Conservation (phyloP, 2,797 vertebrate species). For the Ambastaia sidthimunki region DNA sequence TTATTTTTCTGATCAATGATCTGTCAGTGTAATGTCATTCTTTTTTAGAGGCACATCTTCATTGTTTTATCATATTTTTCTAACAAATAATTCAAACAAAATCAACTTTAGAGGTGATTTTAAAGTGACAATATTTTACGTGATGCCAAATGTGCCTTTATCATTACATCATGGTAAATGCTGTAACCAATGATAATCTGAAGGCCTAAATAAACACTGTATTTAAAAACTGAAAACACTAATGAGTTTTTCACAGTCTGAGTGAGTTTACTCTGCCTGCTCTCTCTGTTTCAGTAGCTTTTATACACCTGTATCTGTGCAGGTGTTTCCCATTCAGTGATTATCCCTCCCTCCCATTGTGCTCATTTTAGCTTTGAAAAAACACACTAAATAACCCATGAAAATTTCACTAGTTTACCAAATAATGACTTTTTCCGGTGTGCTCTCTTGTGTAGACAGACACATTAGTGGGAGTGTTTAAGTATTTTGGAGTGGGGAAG, state of each 20-base stretch:
- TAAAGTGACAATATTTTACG: background rate
- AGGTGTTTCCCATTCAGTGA: slow-evolving; percentile 46
- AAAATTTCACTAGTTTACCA: slow-evolving; percentile 29
- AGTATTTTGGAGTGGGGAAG: slow-evolving; percentile 11
- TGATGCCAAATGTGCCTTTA: slow-evolving; percentile 1
- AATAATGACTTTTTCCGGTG: slow-evolving; percentile 9
- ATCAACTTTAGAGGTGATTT: slow-evolving; percentile 5
- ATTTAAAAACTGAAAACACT: slow-evolving; percentile 19
- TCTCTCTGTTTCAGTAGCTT: slow-evolving; percentile 46
- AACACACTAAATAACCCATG: slow-evolving; percentile 17
- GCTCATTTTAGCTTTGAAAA: slow-evolving; percentile 33
- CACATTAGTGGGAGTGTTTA: slow-evolving; percentile 41
- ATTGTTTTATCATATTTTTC: background rate
- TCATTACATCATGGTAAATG: slow-evolving; percentile 22
- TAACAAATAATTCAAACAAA: slow-evolving; percentile 7
- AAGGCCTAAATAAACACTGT: slow-evolving; percentile 41
- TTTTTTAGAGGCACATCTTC: slow-evolving; percentile 13
- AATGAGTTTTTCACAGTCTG: slow-evolving; percentile 38
- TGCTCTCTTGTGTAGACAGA: slow-evolving; percentile 10
- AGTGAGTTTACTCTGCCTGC: slow-evolving; percentile 31
- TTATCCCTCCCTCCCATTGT: slow-evolving; percentile 29
- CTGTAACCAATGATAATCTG: slow-evolving; percentile 24
- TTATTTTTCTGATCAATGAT: background rate
- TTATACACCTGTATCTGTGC: slow-evolving; percentile 44
- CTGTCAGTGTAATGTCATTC: slow-evolving; percentile 16